Conservation (phyloP, 1,140 invertebrate species). For the Bemisia tabaci region DNA sequence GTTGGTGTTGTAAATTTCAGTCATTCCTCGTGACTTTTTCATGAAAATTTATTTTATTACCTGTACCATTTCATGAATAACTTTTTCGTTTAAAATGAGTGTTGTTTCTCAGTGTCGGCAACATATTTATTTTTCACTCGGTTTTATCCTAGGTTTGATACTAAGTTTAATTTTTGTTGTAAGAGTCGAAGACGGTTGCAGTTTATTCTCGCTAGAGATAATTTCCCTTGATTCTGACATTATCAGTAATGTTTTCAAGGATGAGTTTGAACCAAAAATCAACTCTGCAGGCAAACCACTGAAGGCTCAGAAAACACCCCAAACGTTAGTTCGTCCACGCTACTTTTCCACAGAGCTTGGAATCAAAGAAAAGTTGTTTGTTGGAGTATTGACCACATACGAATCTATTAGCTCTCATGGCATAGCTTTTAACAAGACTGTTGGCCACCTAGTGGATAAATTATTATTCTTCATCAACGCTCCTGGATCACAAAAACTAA, state of each 20-base stretch:
- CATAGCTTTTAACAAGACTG: conserved; percentile 64
- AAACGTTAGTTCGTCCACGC: conserved; percentile 53
- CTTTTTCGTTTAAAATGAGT: too few species aligned
- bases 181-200: conserved; percentile 12
- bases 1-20: too few species aligned
- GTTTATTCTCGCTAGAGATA: conserved; percentile 12
- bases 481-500: conserved; percentile 45
- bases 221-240: conserved; percentile 15
- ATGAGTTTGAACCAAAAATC: conserved; percentile 42
- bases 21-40: too few species aligned
- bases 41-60: too few species aligned
- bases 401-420: conserved; percentile 52
- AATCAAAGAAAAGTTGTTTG: conserved; percentile 76
- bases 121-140: conserved; percentile 15
- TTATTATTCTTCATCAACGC: conserved; percentile 59
- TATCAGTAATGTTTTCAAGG: conserved; percentile 14
- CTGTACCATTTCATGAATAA: too few species aligned
- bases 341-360: conserved; percentile 88
- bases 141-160: conserved; percentile 15
- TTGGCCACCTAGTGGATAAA: conserved; percentile 63
- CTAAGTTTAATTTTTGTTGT: conserved; percentile 12
- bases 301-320: conserved; percentile 34
- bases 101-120: conserved; percentile 7
- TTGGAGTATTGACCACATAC: conserved; percentile 62
- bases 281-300: conserved; percentile 39